Evolutionary conservation across 1,140 invertebrate species (phyloP).

Genomic region (Drosophila bocqueti): DNA sequence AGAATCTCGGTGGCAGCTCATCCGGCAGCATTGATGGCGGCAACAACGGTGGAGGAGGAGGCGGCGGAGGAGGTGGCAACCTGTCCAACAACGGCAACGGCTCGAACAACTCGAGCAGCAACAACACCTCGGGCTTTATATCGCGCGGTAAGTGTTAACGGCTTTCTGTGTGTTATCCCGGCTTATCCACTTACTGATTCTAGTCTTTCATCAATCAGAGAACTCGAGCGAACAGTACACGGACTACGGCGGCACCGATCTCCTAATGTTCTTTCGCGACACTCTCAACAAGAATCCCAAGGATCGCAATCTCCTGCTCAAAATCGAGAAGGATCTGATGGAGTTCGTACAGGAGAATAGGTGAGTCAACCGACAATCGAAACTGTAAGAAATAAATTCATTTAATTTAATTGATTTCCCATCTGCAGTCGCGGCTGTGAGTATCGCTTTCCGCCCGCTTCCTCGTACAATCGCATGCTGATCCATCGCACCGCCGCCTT

Average conservation of each 20-base stretch:
- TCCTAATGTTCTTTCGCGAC: conserved; percentile 94
- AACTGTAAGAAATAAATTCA: neutral
- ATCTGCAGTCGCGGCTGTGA: conserved; percentile 86
- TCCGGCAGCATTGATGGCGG: conserved; percentile 67
- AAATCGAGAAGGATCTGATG: conserved; percentile 94
- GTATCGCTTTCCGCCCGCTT: conserved; percentile 95
- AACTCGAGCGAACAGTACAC: conserved; percentile 93
- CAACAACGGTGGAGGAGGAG: conserved; percentile 21
- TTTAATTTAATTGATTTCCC: neutral
- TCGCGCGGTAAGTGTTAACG: conserved; percentile 76
- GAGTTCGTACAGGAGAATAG: conserved; percentile 93
- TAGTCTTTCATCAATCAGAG: conserved; percentile 87
- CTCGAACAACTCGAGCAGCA: conserved; percentile 78
- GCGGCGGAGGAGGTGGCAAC: conserved; percentile 16
- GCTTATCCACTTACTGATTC: conserved; percentile 75
- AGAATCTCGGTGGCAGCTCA: conserved; percentile 77
- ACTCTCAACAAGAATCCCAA: conserved; percentile 96
- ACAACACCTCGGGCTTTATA: conserved; percentile 83
- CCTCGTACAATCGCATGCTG: conserved; percentile 97
- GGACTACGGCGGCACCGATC: conserved; percentile 92
- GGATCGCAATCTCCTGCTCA: conserved; percentile 93
- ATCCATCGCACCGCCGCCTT: conserved; percentile 96
- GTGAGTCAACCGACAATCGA: conserved; percentile 50
- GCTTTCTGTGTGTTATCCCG: conserved; percentile 14
- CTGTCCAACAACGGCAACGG: conserved; percentile 45